Conservation (phyloP, 2,888 invertebrate species). For the Parnassius orleans region DNA sequence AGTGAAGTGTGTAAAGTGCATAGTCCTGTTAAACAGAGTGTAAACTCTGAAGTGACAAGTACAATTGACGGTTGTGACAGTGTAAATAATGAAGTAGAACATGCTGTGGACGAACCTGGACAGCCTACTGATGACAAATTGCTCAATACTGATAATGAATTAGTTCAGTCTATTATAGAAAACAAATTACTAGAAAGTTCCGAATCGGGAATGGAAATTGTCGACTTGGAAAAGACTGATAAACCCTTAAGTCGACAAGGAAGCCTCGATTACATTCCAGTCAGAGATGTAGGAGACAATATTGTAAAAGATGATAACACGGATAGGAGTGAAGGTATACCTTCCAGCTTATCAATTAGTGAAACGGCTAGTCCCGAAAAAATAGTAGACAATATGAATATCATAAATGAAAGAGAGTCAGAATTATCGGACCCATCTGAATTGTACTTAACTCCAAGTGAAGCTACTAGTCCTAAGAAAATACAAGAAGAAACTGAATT, state of each 20-base stretch:
- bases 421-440: constrained; percentile 86
- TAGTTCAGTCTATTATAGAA: constrained; percentile 59
- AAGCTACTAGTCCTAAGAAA: constrained; percentile 78
- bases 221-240: constrained; percentile 56
- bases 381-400: constrained; percentile 56
- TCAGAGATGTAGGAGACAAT: constrained; percentile 70
- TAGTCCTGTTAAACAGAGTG: constrained; percentile 66
- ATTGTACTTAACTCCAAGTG: constrained; percentile 85
- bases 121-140: constrained; percentile 40
- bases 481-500: constrained; percentile 66
- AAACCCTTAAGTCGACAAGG: constrained; percentile 66
- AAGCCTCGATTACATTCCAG: constrained; percentile 75
- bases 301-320: constrained; percentile 67
- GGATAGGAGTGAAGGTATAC: constrained; percentile 74
- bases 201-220: constrained; percentile 65
- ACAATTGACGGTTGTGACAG: constrained; percentile 63
- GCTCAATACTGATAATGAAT: constrained; percentile 48
- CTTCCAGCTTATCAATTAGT: constrained; percentile 72
- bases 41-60: constrained; percentile 45
- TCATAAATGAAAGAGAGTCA: constrained; percentile 78
- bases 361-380: constrained; percentile 74
- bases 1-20: constrained; percentile 85
- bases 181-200: constrained; percentile 61
- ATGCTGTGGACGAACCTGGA: constrained; percentile 60
- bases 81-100: constrained; percentile 50